phyloP scores from a whole-genome alignment of 2,113 vertebrate genomes.

The Piaya cayana region DNA sequence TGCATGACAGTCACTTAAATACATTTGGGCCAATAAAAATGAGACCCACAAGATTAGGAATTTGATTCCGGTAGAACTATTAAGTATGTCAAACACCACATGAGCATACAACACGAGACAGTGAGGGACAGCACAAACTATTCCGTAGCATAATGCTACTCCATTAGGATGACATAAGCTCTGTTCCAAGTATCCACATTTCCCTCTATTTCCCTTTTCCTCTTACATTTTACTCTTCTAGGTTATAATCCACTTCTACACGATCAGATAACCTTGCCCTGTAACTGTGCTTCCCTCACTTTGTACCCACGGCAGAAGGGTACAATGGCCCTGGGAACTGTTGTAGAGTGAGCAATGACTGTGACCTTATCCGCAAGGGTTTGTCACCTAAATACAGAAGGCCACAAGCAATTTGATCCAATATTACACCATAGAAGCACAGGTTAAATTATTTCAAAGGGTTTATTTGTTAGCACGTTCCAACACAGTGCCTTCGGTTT shows the following conservation, averaged over 20 bases:
- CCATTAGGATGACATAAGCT: not conserved
- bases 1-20: not conserved
- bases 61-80: not conserved
- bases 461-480: not conserved
- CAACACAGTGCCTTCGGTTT: not conserved
- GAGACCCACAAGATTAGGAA: not conserved
- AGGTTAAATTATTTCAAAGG: not conserved
- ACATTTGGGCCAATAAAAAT: not conserved
- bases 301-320: not conserved
- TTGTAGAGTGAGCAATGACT: not conserved
- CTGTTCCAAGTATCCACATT: not conserved
- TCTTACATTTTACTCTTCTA: not conserved
- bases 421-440: not conserved
- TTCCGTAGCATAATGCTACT: not conserved
- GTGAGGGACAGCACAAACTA: not conserved
- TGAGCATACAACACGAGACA: not conserved
- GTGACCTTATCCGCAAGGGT: not conserved
- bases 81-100: not conserved
- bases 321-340: not conserved
- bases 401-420: not conserved
- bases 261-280: not conserved
- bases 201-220: not conserved
- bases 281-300: not conserved
- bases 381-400: not conserved
- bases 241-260: not conserved